These are phyloP conservation scores for Eledona agricola DNA, from an alignment of 2,888 invertebrate species.

Conservation along the genomic window DNA sequence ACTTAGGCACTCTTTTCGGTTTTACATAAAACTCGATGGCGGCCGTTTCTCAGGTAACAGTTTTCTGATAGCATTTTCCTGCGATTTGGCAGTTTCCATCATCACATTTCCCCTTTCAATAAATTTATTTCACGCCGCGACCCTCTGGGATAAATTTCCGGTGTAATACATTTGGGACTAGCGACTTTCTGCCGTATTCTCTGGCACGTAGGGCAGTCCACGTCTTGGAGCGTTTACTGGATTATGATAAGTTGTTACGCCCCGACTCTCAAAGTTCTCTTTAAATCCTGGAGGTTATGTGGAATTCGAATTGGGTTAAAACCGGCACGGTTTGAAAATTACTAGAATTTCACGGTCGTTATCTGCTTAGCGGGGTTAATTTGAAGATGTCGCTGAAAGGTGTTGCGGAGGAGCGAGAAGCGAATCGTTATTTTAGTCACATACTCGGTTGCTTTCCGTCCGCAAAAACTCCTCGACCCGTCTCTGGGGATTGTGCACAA, in stretches of 20 bases:
- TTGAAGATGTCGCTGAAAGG: conserved; percentile 14
- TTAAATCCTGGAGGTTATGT: conserved; percentile 38
- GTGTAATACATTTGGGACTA: conserved; percentile 41
- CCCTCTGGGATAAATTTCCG: conserved; percentile 48
- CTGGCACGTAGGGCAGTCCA: conserved; percentile 23
- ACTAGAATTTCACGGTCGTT: conserved; percentile 30
- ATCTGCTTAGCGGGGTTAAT: conserved; percentile 23
- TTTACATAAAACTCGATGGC: conserved; percentile 29
- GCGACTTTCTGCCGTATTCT: conserved; percentile 41
- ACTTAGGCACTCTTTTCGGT: conserved; percentile 17
- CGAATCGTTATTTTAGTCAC: conserved; percentile 14
- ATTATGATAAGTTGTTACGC: conserved; percentile 41
- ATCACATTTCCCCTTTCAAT: conserved; percentile 53
- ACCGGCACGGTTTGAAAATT: conserved; percentile 27
- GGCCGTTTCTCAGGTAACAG: conserved; percentile 41
- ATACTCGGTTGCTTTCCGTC: conserved; percentile 8
- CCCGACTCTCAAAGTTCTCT: conserved; percentile 41
- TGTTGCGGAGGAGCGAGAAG: conserved; percentile 1
- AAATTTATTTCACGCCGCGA: conserved; percentile 52
- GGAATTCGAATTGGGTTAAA: conserved; percentile 38
- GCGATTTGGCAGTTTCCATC: conserved; percentile 53
- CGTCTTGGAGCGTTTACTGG: conserved; percentile 34
- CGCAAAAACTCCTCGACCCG: neutral
- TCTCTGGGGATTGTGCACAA: conserved; percentile 16
- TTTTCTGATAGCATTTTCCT: conserved; percentile 51